phyloP scores from a whole-genome alignment of 2,797 vertebrate genomes.

The Pteropus rufus region DNA sequence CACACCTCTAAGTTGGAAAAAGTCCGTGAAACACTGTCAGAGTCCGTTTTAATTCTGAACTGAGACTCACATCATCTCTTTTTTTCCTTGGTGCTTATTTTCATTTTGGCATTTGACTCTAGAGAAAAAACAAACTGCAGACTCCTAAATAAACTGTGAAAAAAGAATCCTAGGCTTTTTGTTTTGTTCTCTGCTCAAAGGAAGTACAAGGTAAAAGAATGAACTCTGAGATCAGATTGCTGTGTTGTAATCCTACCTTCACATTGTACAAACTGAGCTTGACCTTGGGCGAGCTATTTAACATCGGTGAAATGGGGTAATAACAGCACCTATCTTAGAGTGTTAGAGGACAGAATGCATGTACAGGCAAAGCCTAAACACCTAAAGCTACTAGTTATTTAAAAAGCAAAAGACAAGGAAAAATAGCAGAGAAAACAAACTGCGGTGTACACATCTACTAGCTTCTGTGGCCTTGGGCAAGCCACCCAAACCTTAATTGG shows the following conservation, averaged over 20 bases:
- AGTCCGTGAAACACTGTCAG: neutral
- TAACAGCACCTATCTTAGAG: neutral
- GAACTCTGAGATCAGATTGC: neutral
- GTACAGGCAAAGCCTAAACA: neutral
- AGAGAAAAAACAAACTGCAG: neutral
- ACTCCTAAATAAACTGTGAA: neutral
- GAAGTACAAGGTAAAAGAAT: neutral
- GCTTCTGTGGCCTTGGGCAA: neutral
- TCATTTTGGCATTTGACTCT: constrained; percentile 7
- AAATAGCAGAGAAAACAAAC: neutral
- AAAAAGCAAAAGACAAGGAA: constrained; percentile 6
- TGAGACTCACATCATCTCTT: neutral
- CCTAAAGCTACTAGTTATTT: neutral
- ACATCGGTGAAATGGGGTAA: neutral
- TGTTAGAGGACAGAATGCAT: neutral
- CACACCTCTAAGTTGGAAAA: neutral
- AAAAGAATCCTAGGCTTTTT: neutral
- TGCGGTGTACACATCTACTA: neutral
- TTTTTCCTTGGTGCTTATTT: neutral
- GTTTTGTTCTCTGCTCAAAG: neutral
- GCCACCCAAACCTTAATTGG: neutral
- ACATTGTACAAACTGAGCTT: neutral
- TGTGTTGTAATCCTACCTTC: neutral
- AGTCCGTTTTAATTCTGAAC: neutral
- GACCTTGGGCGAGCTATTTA: neutral